A percentile compares a stretch with the other conserved stretches of the same genome.
These are phyloP conservation scores for Tineola bisselliella DNA, from an alignment of 2,888 invertebrate species.

Conservation along the genomic window DNA sequence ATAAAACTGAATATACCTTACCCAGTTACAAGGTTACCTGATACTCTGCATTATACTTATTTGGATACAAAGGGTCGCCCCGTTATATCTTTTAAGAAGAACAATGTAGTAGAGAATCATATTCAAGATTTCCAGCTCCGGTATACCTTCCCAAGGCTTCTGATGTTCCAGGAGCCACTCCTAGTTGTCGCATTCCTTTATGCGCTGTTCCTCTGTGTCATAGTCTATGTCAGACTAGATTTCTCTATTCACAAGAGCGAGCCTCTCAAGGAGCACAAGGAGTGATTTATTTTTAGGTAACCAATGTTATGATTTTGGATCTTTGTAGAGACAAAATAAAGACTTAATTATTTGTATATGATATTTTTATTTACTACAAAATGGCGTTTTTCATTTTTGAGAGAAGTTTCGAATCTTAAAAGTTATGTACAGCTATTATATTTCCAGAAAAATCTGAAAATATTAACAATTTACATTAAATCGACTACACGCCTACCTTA, in stretches of 20 bases:
- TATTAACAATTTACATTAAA: too few relatives aligned
- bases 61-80: conserved; percentile 94
- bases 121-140: conserved; percentile 93
- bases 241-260: conserved; percentile 88
- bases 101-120: conserved; percentile 93
- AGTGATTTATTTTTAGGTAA: conserved; percentile 1
- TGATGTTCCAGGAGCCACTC: conserved; percentile 93
- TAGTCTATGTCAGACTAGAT: conserved; percentile 94
- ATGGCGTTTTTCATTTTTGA: conserved; percentile 15
- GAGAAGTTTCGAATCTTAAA: too few relatives aligned
- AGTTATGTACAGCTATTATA: too few relatives aligned
- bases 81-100: conserved; percentile 82
- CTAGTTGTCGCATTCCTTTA: conserved; percentile 89
- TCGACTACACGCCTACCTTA: too few relatives aligned
- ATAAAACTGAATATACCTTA: conserved; percentile 86
- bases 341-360: conserved; percentile 21
- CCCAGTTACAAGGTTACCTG: conserved; percentile 75
- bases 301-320: not conserved
- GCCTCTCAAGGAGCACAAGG: conserved; percentile 43
- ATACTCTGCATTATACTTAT: conserved; percentile 89
- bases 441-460: too few relatives aligned
- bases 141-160: conserved; percentile 85
- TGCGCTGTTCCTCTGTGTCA: conserved; percentile 88
- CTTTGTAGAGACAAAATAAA: not conserved
- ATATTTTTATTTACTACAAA: conserved; percentile 11